phyloP scores from a whole-genome alignment of 2,113 vertebrate genomes.

The Stictonetta naevosa region DNA sequence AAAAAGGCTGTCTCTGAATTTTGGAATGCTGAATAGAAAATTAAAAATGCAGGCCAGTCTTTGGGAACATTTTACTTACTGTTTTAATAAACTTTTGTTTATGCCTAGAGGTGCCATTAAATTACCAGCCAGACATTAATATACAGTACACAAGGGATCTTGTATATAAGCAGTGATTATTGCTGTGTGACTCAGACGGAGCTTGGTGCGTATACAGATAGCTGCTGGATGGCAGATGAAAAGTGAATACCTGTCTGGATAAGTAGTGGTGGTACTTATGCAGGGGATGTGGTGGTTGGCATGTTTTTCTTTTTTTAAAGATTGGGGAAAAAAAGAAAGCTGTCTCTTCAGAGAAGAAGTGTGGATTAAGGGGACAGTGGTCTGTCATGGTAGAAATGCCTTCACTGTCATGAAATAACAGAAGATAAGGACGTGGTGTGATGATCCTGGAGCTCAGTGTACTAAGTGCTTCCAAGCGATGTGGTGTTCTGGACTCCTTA shows the following conservation, averaged over 20 bases:
- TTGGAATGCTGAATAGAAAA: constrained; percentile 60
- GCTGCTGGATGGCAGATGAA: constrained; percentile 59
- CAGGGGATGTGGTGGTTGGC: not conserved
- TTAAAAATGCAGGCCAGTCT: constrained; percentile 70
- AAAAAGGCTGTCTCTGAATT: constrained; percentile 33
- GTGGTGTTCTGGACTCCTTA: not conserved
- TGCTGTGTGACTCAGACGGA: constrained; percentile 44
- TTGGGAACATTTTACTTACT: constrained; percentile 78
- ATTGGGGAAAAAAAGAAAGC: not conserved
- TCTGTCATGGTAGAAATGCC: not conserved
- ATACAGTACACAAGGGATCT: constrained; percentile 76
- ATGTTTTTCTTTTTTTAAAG: not conserved
- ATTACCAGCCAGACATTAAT: constrained; percentile 82
- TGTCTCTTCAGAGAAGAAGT: not conserved
- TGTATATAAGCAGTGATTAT: constrained; percentile 63
- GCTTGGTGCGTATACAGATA: constrained; percentile 36
- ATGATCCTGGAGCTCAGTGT: not conserved
- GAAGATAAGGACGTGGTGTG: not conserved
- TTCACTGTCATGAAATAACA: not conserved
- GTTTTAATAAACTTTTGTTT: constrained; percentile 87
- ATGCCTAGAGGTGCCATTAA: constrained; percentile 85
- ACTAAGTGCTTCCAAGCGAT: not conserved
- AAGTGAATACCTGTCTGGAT: constrained; percentile 4
- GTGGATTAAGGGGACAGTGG: not conserved
- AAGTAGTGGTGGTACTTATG: not conserved